Evolutionary conservation across 2,113 vertebrate species (phyloP), one percentile per base, ranked within the genome.

Genomic region (Globicephala melas): DNA sequence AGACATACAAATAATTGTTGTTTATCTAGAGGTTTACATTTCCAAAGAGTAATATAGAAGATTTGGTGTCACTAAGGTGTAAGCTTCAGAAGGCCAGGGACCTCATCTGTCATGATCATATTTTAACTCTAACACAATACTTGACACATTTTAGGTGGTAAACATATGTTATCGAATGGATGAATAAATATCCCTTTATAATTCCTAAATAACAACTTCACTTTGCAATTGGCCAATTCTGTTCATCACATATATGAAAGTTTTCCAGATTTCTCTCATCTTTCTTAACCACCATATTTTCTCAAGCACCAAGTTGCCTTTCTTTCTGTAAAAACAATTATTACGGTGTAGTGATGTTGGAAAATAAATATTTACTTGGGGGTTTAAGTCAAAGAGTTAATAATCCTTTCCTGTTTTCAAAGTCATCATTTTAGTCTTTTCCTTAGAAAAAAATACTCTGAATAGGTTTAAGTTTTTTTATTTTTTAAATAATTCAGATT

Each of bases 341-440:
- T 67, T 20, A 47, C 28, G 63, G 31, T 58, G 3, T 38, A 84
- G 18, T 85, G 47, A 94, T 50, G 6, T 14, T 55, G 3, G 2
- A 97, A 96, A 95, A 38, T 68, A 89, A 74, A 38, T 82, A 81
- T 85, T 84, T 73, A 53, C 58, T 94, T 79, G 26, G 31, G 3
- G 15, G 47, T 62, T 91, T 84, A 70, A 41, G 13, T 94, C 71
- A 97, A 96, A 86, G 53, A 94, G 10, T 23, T 80, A 84, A 87
- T 63, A 89, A 79, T 17, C 12, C 77, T 89, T 88, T 53, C 71
- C 82, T 67, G 26, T 65, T 89, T 90, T 74, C 8, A 67, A 94
- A 93, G 15, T 93, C 60, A 96, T 23, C 80, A 94, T 55, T 94
- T 94, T 62, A 87, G 18, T 26, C 26, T 67, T 95, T 85, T 65